A percentile compares a stretch with the other conserved stretches of the same genome.
phyloP scores from a whole-genome alignment of 2,113 vertebrate species.

The Oenanthe oenanthe region DNA sequence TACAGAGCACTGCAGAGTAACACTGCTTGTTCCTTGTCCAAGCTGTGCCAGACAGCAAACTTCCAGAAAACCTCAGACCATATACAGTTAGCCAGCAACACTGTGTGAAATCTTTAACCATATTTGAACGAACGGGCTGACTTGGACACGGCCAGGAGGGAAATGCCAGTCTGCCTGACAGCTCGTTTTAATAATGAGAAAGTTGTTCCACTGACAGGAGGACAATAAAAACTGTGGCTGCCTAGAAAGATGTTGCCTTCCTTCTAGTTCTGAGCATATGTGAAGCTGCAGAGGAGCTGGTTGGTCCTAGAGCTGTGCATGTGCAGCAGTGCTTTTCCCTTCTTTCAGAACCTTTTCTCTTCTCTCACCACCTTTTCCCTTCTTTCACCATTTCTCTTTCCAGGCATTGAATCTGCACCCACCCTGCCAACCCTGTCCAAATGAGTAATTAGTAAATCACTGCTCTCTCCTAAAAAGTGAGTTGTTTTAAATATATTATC shows the following conservation, averaged over 20 bases:
- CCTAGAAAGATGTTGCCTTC: not conserved
- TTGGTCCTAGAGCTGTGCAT: not conserved
- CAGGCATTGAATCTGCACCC: not conserved
- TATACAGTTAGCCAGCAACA: constrained; percentile 60
- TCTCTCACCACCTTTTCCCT: not conserved
- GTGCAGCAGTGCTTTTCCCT: not conserved
- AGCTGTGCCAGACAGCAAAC: constrained; percentile 55
- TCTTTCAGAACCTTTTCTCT: not conserved
- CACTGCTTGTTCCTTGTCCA: not conserved
- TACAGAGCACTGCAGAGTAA: not conserved
- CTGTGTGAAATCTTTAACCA: constrained; percentile 57
- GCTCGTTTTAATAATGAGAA: constrained; percentile 55
- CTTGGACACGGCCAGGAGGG: constrained; percentile 21
- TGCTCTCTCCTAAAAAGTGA: not conserved
- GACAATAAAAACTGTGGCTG: constrained; percentile 43
- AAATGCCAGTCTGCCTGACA: constrained; percentile 71
- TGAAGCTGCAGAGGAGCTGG: not conserved
- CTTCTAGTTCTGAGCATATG: not conserved
- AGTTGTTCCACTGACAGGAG: constrained; percentile 59
- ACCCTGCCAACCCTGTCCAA: not conserved
- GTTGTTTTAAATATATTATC: not conserved
- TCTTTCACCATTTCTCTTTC: not conserved
- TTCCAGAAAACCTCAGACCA: constrained; percentile 68
- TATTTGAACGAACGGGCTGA: constrained; percentile 60
- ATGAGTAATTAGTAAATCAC: not conserved